Evolutionary conservation across 2,113 vertebrate species (phyloP), one percentile per base, ranked within the genome.

Genomic region (Notothenia coriiceps): DNA sequence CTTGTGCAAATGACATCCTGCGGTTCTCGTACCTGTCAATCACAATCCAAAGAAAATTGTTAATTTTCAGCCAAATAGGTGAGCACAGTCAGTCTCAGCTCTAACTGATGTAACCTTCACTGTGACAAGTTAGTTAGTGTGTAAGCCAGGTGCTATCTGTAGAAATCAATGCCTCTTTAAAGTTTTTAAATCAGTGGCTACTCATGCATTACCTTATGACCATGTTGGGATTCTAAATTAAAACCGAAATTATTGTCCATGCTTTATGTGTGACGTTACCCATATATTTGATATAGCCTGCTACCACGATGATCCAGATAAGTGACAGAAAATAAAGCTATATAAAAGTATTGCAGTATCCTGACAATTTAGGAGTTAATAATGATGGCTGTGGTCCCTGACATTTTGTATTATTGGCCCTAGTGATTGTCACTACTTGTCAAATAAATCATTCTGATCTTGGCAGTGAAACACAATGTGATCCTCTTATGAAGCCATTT

Each of bases 1-100:
- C 78, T 59, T 78, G 86, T 88, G 83, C 72, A 88, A 89, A 88
- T 74, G 44, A 74, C 17, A 40, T 74, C 62, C 66, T 73, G 66
- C 69, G 46, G 61, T 55, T 77, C 67, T 69, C 43, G 55, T 18
- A 70, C 61, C 54, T 77, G 86, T 80, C 87, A 88, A 69, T 90
- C 90, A 86, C 50, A 77, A 64, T 46, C 44, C n/a, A 0, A 43
- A 85, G 51, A 49, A 62, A 75, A 73, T 70, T 51, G 46, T 52
- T 15, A 60, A 74, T 70, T 81, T 10, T 40, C 49, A 17, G 62
- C 7, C 22, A 44, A 63, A 72, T 83, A 77, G 76, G 71, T 80
- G 54, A 85, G 57, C 64, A 54, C 54, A 70, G 70, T 70, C 72
- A 56, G 61, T 63, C 56, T 67, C 17, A 1, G 5, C 66, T 80